Conservation (phyloP, 1,140 invertebrate species). For the Leptoteleia sp. region DNA sequence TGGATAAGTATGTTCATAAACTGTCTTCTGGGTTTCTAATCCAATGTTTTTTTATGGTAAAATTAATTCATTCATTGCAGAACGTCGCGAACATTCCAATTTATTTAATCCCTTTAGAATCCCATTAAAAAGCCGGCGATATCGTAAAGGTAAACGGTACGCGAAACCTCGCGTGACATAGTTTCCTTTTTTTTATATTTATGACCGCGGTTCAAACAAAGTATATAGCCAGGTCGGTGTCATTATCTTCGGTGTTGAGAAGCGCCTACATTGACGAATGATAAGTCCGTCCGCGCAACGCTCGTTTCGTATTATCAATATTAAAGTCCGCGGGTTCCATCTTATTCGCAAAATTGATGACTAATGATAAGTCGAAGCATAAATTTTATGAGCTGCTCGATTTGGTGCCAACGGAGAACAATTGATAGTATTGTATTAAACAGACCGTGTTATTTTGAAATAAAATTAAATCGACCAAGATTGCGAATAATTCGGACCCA, state of each 20-base stretch:
- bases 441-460: neutral
- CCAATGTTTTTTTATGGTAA: no score
- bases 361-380: constrained; percentile 6
- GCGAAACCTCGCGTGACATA: constrained; percentile 9
- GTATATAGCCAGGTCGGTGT: constrained; percentile 17
- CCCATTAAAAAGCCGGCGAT: no score
- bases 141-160: constrained; percentile 4
- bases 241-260: constrained; percentile 21
- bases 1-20: no score
- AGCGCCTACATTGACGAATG: constrained; percentile 17
- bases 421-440: neutral
- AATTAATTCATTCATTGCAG: no score
- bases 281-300: constrained; percentile 6
- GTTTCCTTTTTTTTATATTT: constrained; percentile 32
- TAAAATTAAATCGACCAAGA: neutral
- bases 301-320: constrained; percentile 19
- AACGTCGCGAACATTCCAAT: no score
- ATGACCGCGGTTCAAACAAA: constrained; percentile 24
- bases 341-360: constrained; percentile 11
- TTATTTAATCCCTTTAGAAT: no score
- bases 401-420: neutral
- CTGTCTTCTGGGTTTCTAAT: no score
- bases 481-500: no score
- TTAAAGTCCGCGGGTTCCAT: neutral
- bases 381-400: constrained; percentile 3